Base-by-base conservation (phyloP, 2,888 invertebrate genomes). In the Leptothorax acervorum region DNA sequence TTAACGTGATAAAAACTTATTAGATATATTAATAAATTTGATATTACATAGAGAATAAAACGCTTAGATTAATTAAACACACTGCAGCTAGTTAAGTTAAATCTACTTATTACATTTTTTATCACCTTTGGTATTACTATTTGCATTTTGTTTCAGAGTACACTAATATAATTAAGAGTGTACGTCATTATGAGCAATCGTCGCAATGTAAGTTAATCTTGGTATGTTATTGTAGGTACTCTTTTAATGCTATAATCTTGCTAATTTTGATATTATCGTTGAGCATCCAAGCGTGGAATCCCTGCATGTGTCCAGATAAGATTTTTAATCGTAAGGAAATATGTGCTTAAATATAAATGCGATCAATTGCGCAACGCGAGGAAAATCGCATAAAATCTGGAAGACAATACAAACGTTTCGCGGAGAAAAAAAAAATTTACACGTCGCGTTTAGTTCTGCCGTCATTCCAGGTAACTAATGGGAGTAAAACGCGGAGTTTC, bases 251-350 rank as follows among this genome's bases (percentile, higher is more conserved):
- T 31, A 23, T 31, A 8, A 57, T 18, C 12, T 31, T 31, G n/a
- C 15, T 18, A 57, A 45, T 68, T 78, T 45, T 12, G 11, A 42
- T 53, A 11, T 66, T 53, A 65, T 39, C 8, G 23, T 9, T 8
- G 65, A 45, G n/a, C 15, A 35, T 70, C 2, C 57, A 23, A 45
- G 57, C 8, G 35, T 79, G 18, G 0, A 68, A 79, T 60, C 11
- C 15, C 55, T 28, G 39, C 45, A 68, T 31, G 12, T 35, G 6
- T 70, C 5, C 3, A n/a, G 39, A 70, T 23, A 57, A 45, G 23
- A 78, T 15, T 78, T 55, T 68, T 42, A 66, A 31, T 53, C n/a
- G 18, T 11, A n/a, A 57, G n/a, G 18, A 45, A 45, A 42, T 9
- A n/a, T 45, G 1, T 3, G 9, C 3, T 65, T 12, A 35, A 48